A percentile compares a stretch with the other conserved stretches of the same genome.
These are phyloP conservation scores for Plectropomus leopardus DNA, from an alignment of 2,113 vertebrate species.

Conservation along the genomic window DNA sequence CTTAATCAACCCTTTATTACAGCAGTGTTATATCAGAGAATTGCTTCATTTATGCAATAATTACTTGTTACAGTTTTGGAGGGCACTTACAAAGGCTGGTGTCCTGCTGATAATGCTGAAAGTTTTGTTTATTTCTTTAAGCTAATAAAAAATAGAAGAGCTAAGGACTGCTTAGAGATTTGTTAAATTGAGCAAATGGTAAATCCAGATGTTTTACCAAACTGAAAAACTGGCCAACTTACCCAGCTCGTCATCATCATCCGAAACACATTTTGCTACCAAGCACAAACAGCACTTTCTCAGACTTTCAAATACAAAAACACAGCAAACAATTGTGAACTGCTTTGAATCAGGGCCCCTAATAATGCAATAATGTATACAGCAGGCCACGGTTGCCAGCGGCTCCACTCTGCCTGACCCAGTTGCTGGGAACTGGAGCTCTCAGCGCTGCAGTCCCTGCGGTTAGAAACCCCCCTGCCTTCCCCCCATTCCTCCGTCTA, in stretches of 20 bases:
- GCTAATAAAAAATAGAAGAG: too few species aligned
- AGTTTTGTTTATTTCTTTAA: too few species aligned
- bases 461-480: slow-evolving; percentile 70
- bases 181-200: too few species aligned
- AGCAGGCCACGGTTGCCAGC: slow-evolving; percentile 27
- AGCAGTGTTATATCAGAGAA: background rate
- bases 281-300: background rate
- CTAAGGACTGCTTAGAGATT: background rate
- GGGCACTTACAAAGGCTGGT: background rate
- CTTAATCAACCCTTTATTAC: background rate
- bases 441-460: background rate
- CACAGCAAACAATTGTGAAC: background rate
- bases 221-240: background rate
- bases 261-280: background rate
- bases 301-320: background rate
- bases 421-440: slow-evolving; percentile 36
- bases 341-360: background rate
- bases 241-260: background rate
- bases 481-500: slow-evolving; percentile 80
- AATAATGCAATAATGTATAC: slow-evolving; percentile 8
- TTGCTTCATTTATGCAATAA: background rate
- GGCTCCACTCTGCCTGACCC: slow-evolving; percentile 47
- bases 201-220: slow-evolving; percentile 8
- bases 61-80: background rate
- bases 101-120: background rate